These are phyloP conservation scores for Salvator merianae DNA, from an alignment of 2,113 vertebrate species.

Conservation along the genomic window DNA sequence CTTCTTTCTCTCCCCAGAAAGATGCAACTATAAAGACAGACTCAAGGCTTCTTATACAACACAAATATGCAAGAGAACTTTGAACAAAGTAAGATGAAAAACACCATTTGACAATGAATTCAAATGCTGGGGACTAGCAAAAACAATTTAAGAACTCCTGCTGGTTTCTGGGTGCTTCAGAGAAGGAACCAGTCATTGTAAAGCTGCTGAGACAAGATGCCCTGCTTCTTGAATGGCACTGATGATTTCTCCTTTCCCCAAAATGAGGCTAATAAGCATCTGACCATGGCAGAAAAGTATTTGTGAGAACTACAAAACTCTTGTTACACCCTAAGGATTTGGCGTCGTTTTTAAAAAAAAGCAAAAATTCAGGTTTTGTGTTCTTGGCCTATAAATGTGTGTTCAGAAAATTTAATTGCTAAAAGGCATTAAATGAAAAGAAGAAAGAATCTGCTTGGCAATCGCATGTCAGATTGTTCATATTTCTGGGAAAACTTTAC, in stretches of 20 bases:
- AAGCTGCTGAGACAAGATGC: not conserved
- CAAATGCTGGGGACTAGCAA: not conserved
- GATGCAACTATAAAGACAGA: not conserved
- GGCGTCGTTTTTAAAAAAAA: not conserved
- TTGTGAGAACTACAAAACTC: not conserved
- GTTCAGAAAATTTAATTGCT: not conserved
- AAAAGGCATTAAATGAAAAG: no score
- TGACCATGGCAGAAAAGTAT: not conserved
- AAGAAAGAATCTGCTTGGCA: not conserved
- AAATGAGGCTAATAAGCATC: not conserved
- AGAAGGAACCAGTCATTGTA: not conserved
- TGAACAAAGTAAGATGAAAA: not conserved
- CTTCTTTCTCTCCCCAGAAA: not conserved
- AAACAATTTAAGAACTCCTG: not conserved
- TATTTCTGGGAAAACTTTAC: no score
- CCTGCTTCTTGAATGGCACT: not conserved
- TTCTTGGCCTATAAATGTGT: not conserved
- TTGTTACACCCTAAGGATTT: not conserved
- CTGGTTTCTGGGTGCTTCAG: not conserved
- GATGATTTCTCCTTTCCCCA: not conserved
- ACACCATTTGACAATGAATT: not conserved
- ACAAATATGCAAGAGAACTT: not conserved
- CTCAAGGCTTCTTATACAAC: not conserved
- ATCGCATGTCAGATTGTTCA: no score
- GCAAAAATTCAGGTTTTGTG: not conserved